Evolutionary conservation across 2,797 vertebrate species (phyloP).

Genomic region (Gobio occitaniae): DNA sequence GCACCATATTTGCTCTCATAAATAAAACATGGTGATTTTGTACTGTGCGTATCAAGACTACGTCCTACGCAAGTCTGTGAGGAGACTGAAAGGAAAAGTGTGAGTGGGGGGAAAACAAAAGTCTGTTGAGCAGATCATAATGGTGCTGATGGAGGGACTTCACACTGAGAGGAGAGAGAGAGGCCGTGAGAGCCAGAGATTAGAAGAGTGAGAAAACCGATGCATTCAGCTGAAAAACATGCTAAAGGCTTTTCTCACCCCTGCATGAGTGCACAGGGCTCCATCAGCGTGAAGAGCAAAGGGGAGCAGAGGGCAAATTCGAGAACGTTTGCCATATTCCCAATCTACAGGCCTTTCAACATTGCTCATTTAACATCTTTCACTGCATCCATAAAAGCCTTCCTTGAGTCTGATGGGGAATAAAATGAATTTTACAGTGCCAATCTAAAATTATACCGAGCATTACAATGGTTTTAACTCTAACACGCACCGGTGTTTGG

Average conservation of each 20-base stretch:
- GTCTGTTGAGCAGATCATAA: slow-evolving; percentile 51
- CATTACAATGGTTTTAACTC: too few relatives aligned
- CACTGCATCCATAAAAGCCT: background rate
- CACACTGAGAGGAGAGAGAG: slow-evolving; percentile 29
- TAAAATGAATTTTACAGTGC: background rate
- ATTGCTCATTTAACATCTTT: background rate
- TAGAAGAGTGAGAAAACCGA: background rate
- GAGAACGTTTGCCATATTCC: background rate
- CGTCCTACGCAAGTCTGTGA: slow-evolving; percentile 59
- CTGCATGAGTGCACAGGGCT: background rate
- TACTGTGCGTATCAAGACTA: slow-evolving; percentile 59
- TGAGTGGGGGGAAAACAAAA: slow-evolving; percentile 20
- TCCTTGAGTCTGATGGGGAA: background rate
- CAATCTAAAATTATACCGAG: background rate
- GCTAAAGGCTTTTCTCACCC: slow-evolving; percentile 33
- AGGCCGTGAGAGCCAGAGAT: background rate
- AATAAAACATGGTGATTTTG: slow-evolving; percentile 66
- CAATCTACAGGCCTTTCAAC: background rate
- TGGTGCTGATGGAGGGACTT: slow-evolving; percentile 44
- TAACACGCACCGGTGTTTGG: too few relatives aligned
- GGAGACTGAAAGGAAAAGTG: slow-evolving; percentile 30
- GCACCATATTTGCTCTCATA: slow-evolving; percentile 67
- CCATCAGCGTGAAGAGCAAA: slow-evolving; percentile 14
- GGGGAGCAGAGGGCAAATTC: background rate
- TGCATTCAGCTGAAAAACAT: slow-evolving; percentile 23